Base-by-base conservation (phyloP, 1,140 invertebrate species). In the Sitophilus oryzae region DNA sequence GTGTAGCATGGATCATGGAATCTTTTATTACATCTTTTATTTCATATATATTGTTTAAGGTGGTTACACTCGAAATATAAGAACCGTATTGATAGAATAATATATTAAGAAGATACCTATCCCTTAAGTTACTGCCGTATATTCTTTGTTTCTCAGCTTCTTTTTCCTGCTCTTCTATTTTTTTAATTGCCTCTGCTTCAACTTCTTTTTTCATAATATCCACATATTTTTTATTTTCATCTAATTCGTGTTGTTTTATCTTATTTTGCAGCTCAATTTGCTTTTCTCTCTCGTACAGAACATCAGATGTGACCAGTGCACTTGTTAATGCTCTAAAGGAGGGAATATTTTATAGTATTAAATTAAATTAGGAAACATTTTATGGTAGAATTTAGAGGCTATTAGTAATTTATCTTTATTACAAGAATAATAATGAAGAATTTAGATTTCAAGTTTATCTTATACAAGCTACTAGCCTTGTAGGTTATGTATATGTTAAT, bases 261-360 rank as follows among this genome's bases (percentile, higher is more conserved):
- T 52, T 56, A 9, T 65, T 25, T 30, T 59, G 48, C 11, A 66
- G 61, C 38, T 66, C 59, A 35, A 56, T 43, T 40, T 68, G 66
- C 48, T 61, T 65, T 41, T 64, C 52, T 40, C 66, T 37, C 52
- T 62, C 60, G 30, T 58, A 63, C 0, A 61, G 36, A 2, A 65
- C 53, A 56, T 68, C 65, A 1, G 60, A 58, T 8, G 44, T 47
- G 3, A 68, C 48, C 11, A 66, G 51, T 6, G 63, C 66, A 42
- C 59, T 57, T 4, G 58, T 68, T 30, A 68, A 25, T 25, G 49
- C 46, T 60, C 58, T 58, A 36, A n/a, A 46, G 43, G 15, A 53
- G n/a, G 41, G 16, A n/a, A 40, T 10, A 6, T 30, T 30, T 5
- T 30, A 30, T 30, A 30, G 8, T 34, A 46, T 1, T 43, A 48